Evolutionary conservation across 2,113 vertebrate species (phyloP), one percentile per base, ranked within the genome.

Genomic region (Cyprinus carpio): DNA sequence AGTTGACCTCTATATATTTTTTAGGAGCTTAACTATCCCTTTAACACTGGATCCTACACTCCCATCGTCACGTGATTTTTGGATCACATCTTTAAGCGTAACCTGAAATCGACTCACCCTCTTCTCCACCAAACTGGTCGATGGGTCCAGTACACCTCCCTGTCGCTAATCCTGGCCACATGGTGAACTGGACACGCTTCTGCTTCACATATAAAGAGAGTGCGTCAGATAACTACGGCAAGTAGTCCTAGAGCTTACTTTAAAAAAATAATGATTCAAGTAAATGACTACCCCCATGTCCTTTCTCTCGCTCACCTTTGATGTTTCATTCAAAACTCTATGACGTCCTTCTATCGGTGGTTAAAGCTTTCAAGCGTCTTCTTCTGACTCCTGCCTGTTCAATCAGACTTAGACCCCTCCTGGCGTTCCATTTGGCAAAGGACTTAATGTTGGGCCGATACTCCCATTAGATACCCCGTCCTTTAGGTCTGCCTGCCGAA

Each of bases 61-160:
- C 16, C 18, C 16, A 34, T 16, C 29, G 4, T 69, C 8, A 71
- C n/a, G 34, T 71, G 0, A 71, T 40, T n/a, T 40, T 40, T 23
- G 20, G 10, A 23, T 40, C 16, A 9, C 6, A 20, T 10, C 1
- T 31, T 31, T 23, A 75, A 43, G 46, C 71, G 56, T 78, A 86
- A 76, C n/a, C 13, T 76, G 46, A 18, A 49, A 76, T 54, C 27
- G 6, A 51, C 91, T 91, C 90, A 96, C n/a, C 98, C 96, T 98
- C 97, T 87, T 99, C 97, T 74, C 96, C 94, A 71, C 95, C 97
- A 86, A 99, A 96, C 81, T 99, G 98, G 87, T 99, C 98, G 95
- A 99, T 96, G 25, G 98, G 87, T 99, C 98, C 98, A 99, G 92
- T 97, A 99, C 86, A 99, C 95, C 91, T 99, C 98, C 81, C 97